These are phyloP conservation scores for Machimus atricapillus DNA, from an alignment of 2,888 invertebrate species.

Conservation along the genomic window DNA sequence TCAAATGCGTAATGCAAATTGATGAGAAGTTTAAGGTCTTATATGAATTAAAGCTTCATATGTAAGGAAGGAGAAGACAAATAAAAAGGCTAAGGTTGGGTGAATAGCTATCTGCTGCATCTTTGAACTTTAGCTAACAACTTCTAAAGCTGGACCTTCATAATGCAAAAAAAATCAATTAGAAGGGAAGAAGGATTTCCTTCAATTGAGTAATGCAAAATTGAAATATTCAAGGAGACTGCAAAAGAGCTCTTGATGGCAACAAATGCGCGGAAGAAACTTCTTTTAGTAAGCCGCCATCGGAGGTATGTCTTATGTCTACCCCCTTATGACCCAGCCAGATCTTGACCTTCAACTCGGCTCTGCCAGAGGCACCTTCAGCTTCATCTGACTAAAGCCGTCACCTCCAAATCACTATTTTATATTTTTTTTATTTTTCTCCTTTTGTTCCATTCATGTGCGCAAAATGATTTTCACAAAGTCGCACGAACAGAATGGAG, in stretches of 20 bases:
- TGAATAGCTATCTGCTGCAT: background rate
- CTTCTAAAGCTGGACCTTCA: background rate
- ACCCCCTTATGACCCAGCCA: background rate
- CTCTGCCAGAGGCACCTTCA: background rate
- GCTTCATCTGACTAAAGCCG: background rate
- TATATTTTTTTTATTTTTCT: background rate
- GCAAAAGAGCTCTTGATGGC: background rate
- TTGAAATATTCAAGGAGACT: background rate
- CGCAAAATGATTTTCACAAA: background rate
- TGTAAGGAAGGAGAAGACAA: background rate
- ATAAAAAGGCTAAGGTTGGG: background rate
- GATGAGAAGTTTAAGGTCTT: background rate
- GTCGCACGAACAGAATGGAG: background rate
- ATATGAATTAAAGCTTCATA: background rate
- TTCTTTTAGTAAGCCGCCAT: background rate
- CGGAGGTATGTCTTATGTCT: background rate
- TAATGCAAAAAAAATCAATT: background rate
- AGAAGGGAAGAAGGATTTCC: background rate
- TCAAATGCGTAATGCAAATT: background rate
- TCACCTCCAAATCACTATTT: background rate
- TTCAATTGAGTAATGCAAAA: background rate
- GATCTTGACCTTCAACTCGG: conserved; percentile 7
- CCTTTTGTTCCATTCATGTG: background rate
- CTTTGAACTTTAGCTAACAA: background rate
- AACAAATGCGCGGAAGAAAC: background rate